A percentile compares a stretch with the other conserved stretches of the same genome.
Evolutionary conservation across 2,113 vertebrate species (phyloP).

Genomic region (Crotophaga sulcirostris): DNA sequence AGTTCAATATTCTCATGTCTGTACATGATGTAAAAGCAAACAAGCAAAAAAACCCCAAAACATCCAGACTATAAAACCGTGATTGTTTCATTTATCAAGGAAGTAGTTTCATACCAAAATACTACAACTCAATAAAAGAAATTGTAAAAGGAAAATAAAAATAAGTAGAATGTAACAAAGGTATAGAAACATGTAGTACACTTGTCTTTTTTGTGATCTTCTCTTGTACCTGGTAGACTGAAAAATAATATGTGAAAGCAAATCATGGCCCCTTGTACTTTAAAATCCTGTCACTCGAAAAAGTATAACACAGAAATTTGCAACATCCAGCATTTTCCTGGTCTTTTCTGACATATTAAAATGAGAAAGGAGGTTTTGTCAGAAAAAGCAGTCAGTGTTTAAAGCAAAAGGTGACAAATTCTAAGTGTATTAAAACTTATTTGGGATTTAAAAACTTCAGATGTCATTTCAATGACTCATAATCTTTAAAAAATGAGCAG

Average conservation of each 20-base stretch:
- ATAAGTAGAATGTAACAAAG: neutral
- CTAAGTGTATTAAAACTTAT: neutral
- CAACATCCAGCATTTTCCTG: neutral
- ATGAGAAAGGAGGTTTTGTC: neutral
- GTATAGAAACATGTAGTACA: neutral
- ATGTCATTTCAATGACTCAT: neutral
- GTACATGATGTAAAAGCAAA: neutral
- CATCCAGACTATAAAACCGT: neutral
- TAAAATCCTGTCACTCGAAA: neutral
- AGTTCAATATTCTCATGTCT: neutral
- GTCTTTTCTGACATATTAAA: neutral
- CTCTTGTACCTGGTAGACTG: neutral
- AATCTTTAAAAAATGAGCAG: neutral
- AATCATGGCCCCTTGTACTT: neutral
- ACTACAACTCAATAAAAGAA: neutral
- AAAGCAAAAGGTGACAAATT: neutral
- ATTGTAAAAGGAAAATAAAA: neutral
- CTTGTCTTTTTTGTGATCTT: neutral
- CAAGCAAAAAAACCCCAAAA: fast-evolving
- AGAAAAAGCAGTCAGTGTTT: neutral
- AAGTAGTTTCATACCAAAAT: neutral
- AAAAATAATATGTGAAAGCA: neutral
- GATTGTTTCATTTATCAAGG: neutral
- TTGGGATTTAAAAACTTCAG: neutral
- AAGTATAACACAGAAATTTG: neutral